Evolutionary conservation across 2,113 vertebrate genomes (phyloP).

Genomic region (Porphyrio hochstetteri): DNA sequence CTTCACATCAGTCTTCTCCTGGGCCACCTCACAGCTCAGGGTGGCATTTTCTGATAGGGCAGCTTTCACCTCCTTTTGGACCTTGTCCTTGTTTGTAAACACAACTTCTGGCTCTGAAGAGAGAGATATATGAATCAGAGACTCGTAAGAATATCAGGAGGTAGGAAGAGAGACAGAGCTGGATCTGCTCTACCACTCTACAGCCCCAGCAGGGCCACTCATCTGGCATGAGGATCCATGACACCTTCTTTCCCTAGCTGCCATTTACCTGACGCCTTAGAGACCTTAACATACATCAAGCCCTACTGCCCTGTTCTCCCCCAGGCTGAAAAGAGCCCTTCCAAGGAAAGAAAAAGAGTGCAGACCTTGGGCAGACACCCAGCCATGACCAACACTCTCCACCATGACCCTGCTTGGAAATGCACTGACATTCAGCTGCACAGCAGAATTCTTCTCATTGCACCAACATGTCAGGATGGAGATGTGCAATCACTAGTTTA

Average conservation of each 20-base stretch:
- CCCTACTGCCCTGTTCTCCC: background rate
- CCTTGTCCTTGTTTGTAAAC: background rate
- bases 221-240: no score
- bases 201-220: rapidly evolving
- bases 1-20: constrained; percentile 78
- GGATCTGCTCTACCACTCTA: background rate
- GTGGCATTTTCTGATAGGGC: constrained; percentile 59
- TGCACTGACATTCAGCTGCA: no score
- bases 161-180: background rate
- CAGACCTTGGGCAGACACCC: background rate
- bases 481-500: background rate
- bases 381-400: rapidly evolving
- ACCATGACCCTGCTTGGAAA: background rate
- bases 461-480: background rate
- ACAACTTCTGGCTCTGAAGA: background rate
- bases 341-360: background rate
- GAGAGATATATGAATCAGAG: background rate
- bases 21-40: constrained; percentile 78
- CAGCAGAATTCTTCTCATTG: background rate
- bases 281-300: background rate
- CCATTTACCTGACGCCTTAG: background rate
- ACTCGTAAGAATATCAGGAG: background rate
- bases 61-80: constrained; percentile 70
- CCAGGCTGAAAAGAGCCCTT: background rate
- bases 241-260: background rate